Base-by-base conservation (phyloP, 1,140 invertebrate species). In the Drosophila nannoptera region DNA sequence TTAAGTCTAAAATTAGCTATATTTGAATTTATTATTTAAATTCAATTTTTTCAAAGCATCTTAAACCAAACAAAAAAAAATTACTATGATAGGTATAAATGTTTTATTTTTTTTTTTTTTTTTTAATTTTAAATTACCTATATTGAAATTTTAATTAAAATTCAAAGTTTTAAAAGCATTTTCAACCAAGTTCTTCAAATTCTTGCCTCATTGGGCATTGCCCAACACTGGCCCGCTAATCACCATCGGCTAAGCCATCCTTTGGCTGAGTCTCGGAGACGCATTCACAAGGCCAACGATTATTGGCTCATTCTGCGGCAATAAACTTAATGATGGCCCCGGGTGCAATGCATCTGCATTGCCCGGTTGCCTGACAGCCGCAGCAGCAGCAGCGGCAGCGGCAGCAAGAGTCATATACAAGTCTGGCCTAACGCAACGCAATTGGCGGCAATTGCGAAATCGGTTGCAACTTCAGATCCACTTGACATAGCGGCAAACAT, bases 261-360 rank as follows among this genome's bases (percentile, higher is more conserved):
- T 16, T 55, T 16, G 31, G 12, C n/a, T 14, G 52, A 14, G 45
- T 32, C 35, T 54, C 8, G 5, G 4, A 48, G 2, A 60, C 16
- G n/a, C 45, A 14, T 42, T 52, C 35, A 22, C 29, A 31, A 6
- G 29, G 12, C 54, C 16, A 8, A 33, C 46, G 38, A 33, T 43
- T 56, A 36, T 73, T 32, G 22, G 36, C 59, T 52, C 46, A 50
- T 59, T 56, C 54, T 16, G 69, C 60, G 69, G 62, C 61, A 63
- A 67, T 50, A 63, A 77, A 74, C 65, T 67, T 72, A 83, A 78
- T 83, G 68, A 83, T 64, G 64, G 70, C 63, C 70, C 29, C 48
- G 7, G 55, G 67, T 40, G 33, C 35, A 65, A 56, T 45, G 35
- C 72, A 53, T 69, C 45, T 29, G 12, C 42, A 59, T 45, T 58